Evolutionary conservation across 2,888 invertebrate genomes (phyloP).

Genomic region (Elysia crispata): DNA sequence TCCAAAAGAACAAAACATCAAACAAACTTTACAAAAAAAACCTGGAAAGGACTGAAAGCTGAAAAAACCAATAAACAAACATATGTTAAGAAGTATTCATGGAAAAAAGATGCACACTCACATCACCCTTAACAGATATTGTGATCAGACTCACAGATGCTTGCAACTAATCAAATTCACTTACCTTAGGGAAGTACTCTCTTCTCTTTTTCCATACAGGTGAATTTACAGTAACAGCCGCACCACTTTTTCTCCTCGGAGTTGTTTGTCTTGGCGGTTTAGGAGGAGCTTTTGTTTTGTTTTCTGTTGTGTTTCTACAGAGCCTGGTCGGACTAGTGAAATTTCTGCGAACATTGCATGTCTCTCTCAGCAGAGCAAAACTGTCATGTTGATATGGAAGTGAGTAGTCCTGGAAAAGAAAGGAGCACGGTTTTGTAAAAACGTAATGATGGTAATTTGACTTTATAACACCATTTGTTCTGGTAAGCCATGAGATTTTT

Average conservation of each 20-base stretch:
- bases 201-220: neutral
- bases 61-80: no score
- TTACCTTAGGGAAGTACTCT: neutral
- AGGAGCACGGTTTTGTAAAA: neutral
- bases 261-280: conserved; percentile 42
- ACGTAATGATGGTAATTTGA: neutral
- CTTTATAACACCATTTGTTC: no score
- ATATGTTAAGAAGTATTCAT: no score
- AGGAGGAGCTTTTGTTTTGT: conserved; percentile 34
- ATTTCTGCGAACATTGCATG: conserved; percentile 31
- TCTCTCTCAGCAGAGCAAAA: conserved; percentile 41
- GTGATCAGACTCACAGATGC: no score
- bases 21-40: no score
- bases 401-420: conserved; percentile 45
- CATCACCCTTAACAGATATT: no score
- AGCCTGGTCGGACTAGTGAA: neutral
- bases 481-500: no score
- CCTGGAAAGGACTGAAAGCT: no score
- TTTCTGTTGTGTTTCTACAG: neutral
- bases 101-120: no score
- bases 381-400: conserved; percentile 26
- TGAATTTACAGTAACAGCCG: conserved; percentile 4
- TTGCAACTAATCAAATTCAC: no score
- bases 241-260: conserved; percentile 4
- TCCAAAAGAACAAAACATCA: no score